A percentile compares a stretch with the other conserved stretches of the same genome.
phyloP scores from a whole-genome alignment of 1,140 invertebrate genomes.

The Zaprionus lachaisei region DNA sequence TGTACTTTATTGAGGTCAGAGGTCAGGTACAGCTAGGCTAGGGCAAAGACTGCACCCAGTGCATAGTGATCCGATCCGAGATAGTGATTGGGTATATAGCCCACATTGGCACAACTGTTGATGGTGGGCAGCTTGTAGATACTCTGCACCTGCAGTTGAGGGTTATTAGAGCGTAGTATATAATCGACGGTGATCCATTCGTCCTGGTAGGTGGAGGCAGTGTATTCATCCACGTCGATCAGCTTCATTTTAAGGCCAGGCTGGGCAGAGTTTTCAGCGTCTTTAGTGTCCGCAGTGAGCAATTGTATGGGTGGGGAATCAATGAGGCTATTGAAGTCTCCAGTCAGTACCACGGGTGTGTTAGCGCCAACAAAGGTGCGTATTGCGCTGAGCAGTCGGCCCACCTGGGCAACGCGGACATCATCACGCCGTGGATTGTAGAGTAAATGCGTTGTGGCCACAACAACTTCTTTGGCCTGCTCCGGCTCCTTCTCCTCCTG shows the following conservation, averaged over 20 bases:
- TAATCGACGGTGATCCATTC: constrained; percentile 93
- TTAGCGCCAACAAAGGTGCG: constrained; percentile 87
- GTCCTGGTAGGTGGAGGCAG: constrained; percentile 90
- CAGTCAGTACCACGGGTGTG: constrained; percentile 92
- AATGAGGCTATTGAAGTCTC: constrained; percentile 93
- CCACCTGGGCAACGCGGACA: constrained; percentile 93
- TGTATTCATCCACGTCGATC: constrained; percentile 82
- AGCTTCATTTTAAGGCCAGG: constrained; percentile 27
- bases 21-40: constrained; percentile 42
- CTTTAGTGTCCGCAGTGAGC: neutral
- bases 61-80: constrained; percentile 92
- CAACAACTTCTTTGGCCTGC: constrained; percentile 86
- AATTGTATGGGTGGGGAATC: constrained; percentile 88
- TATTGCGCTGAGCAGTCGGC: constrained; percentile 92
- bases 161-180: constrained; percentile 87
- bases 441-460: constrained; percentile 97
- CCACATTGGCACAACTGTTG: constrained; percentile 86
- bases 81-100: constrained; percentile 89
- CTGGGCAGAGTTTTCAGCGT: neutral
- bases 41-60: constrained; percentile 85
- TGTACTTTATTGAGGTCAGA: constrained; percentile 5
- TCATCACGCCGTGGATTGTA: constrained; percentile 96
- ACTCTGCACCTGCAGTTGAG: constrained; percentile 62
- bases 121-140: constrained; percentile 88
- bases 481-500: constrained; percentile 68